Evolutionary conservation across 2,113 vertebrate genomes (phyloP).

Genomic region (Eubucco bourcierii): DNA sequence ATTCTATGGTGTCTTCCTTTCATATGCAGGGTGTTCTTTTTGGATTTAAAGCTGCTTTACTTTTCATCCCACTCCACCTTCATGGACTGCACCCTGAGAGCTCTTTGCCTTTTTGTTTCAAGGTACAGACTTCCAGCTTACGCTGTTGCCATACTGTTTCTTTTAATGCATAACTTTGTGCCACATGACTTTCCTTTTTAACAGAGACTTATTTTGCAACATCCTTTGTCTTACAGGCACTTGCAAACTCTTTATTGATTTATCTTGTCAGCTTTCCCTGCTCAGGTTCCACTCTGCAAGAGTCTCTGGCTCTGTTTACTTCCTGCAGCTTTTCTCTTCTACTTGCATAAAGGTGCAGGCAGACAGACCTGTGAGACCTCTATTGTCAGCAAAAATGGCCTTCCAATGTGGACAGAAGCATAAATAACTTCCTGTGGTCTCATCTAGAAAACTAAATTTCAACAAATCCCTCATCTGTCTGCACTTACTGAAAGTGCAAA

Average conservation of each 20-base stretch:
- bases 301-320: neutral
- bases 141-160: neutral
- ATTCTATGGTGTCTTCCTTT: neutral
- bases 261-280: neutral
- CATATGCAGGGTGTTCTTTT: neutral
- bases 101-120: neutral
- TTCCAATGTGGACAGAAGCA: neutral
- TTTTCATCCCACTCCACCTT: neutral
- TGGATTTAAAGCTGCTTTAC: neutral
- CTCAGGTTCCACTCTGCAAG: neutral
- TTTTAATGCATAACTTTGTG: neutral
- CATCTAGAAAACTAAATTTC: neutral
- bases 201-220: neutral
- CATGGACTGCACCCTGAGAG: neutral
- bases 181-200: neutral
- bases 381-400: constrained; percentile 9
- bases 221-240: constrained; percentile 5
- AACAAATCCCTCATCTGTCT: neutral
- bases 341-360: neutral
- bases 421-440: neutral
- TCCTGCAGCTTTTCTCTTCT: constrained; percentile 18
- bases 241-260: neutral
- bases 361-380: neutral
- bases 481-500: neutral
- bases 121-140: neutral